Conservation (phyloP, 2,888 invertebrate genomes). For the Pocota personata region DNA sequence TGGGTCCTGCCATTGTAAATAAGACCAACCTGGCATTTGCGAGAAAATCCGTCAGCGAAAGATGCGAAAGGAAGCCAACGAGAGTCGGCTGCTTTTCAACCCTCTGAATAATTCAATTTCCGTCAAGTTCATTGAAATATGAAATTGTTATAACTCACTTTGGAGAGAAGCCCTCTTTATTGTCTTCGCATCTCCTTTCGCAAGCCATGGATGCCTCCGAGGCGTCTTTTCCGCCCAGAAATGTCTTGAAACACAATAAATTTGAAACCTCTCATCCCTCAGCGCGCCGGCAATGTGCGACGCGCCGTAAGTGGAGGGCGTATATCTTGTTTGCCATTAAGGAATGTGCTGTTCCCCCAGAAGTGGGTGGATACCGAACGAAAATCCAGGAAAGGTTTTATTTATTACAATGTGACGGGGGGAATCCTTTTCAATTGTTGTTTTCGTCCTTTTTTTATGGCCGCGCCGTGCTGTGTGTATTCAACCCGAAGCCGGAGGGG, state of each 20-base stretch:
- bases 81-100: slow-evolving; percentile 19
- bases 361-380: slow-evolving; percentile 74
- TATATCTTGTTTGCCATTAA: slow-evolving; percentile 64
- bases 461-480: slow-evolving; percentile 5
- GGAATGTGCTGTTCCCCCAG: slow-evolving; percentile 25
- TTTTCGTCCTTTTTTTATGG: slow-evolving; percentile 60
- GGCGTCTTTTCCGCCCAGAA: slow-evolving; percentile 62
- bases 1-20: slow-evolving; percentile 5
- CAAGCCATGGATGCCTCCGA: slow-evolving; percentile 52
- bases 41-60: not conserved
- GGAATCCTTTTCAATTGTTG: slow-evolving; percentile 73
- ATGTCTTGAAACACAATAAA: slow-evolving; percentile 63
- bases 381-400: slow-evolving; percentile 74
- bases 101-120: slow-evolving; percentile 72
- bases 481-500: slow-evolving; percentile 59
- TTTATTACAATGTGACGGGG: slow-evolving; percentile 70
- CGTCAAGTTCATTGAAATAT: slow-evolving; percentile 72
- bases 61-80: not conserved
- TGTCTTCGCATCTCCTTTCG: slow-evolving; percentile 38
- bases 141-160: slow-evolving; percentile 72
- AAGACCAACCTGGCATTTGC: not conserved
- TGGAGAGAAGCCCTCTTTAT: slow-evolving; percentile 67
- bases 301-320: slow-evolving; percentile 73
- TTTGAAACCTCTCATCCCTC: slow-evolving; percentile 37
- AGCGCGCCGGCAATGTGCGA: slow-evolving; percentile 43